Percentiles rank a stretch among this genome's conserved stretches.
These are phyloP conservation scores for Conopomorpha cramerella DNA, from an alignment of 1,140 invertebrate genomes.

Conservation along the genomic window DNA sequence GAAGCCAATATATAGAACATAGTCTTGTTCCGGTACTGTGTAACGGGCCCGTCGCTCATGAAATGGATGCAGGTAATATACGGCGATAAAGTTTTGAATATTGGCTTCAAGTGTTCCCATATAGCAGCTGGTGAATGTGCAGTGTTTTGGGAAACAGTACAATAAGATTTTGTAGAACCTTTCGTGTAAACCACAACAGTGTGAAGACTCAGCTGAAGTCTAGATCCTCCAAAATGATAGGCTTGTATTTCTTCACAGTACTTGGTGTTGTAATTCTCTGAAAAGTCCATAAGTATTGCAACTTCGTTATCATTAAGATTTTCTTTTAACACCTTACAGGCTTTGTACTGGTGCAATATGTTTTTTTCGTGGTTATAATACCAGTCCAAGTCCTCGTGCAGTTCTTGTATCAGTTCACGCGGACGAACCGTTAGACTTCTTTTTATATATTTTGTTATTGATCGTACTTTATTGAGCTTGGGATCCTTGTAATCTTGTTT, in stretches of 20 bases:
- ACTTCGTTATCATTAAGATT: conserved; percentile 3
- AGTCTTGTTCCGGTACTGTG: too few species aligned
- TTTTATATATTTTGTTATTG: conserved; percentile 6
- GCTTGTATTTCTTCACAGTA: conserved; percentile 14
- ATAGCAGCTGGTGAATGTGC: conserved; percentile 10
- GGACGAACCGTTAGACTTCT: conserved; percentile 3
- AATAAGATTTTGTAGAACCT: conserved; percentile 4
- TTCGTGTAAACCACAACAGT: conserved; percentile 13
- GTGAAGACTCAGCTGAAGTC: conserved; percentile 14
- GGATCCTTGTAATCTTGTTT: conserved; percentile 6
- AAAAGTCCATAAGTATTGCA: conserved; percentile 10
- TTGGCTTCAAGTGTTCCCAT: conserved; percentile 10
- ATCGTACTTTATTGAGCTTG: conserved; percentile 5
- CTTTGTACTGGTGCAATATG: conserved; percentile 14
- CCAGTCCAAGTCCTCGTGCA: conserved; percentile 7
- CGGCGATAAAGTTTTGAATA: too few species aligned
- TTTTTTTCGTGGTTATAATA: conserved; percentile 8
- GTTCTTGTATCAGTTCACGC: conserved; percentile 7
- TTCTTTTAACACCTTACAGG: conserved; percentile 13
- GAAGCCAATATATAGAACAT: too few species aligned
- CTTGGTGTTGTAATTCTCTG: conserved; percentile 20
- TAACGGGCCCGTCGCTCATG: too few species aligned
- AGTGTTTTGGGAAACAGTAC: conserved; percentile 5
- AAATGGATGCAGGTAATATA: too few species aligned
- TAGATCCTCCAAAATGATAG: conserved; percentile 20